Conservation (phyloP, 2,888 invertebrate genomes). For the Temnothorax rugatulus region DNA sequence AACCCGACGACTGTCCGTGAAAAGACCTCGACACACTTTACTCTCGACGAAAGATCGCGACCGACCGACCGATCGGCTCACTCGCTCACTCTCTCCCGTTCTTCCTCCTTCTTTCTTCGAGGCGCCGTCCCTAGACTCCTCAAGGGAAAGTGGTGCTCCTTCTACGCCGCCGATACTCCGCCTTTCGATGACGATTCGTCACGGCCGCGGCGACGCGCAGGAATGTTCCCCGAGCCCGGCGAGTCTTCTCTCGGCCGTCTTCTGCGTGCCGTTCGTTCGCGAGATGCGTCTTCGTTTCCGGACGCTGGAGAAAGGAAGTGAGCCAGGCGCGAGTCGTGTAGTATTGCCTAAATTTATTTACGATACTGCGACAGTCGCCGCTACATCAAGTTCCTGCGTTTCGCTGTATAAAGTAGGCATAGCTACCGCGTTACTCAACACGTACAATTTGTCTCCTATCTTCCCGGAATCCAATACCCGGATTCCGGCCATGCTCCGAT, state of each 20-base stretch:
- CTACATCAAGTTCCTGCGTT: constrained; percentile 64
- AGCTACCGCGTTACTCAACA: constrained; percentile 41
- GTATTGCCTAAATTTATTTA: constrained; percentile 72
- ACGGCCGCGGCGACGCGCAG: constrained; percentile 64
- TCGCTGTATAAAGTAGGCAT: constrained; percentile 56
- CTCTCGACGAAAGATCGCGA: constrained; percentile 59
- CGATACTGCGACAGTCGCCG: constrained; percentile 53
- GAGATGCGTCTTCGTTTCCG: neutral
- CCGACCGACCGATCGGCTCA: constrained; percentile 23
- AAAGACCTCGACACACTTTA: constrained; percentile 86
- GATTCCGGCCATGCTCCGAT: constrained; percentile 54
- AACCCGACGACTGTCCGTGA: constrained; percentile 84
- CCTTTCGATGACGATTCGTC: constrained; percentile 75
- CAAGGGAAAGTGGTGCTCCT: constrained; percentile 84
- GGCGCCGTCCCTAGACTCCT: constrained; percentile 80
- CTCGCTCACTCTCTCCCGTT: constrained; percentile 72
- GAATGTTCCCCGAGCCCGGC: constrained; percentile 20
- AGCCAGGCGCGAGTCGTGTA: neutral
- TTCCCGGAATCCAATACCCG: constrained; percentile 63
- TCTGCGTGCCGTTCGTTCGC: neutral
- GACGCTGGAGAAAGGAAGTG: constrained; percentile 2
- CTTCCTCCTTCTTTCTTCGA: constrained; percentile 75
- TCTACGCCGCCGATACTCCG: constrained; percentile 67
- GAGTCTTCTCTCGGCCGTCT: neutral
- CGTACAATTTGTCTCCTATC: constrained; percentile 56